Base-by-base conservation (phyloP, 2,113 vertebrate species). In the Cacatua alba region DNA sequence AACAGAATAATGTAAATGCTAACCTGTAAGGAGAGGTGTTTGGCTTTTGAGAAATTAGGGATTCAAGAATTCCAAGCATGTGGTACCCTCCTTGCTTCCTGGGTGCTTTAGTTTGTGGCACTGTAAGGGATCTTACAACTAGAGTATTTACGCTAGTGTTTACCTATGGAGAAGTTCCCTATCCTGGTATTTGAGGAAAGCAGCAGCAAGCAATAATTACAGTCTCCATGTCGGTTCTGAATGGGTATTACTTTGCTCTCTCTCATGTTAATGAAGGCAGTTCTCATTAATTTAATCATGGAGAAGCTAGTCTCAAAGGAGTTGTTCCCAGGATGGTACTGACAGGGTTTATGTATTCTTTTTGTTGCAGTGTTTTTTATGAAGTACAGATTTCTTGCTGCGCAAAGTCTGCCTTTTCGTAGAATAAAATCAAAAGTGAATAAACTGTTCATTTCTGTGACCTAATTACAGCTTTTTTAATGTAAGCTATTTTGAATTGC, bases 221-320 rank as follows among this genome's bases (percentile, higher is more conserved):
- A 41, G 78, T 75, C 51, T 71, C 29, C 4, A 0, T 48, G 39
- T 46, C 86, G 26, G 26, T 70, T 88, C 60, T 90, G 39, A 90
- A 68, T 60, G 62, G 31, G 10, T 88, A 60, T 64, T 86, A 75
- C 49, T 88, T 92, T 28, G 48, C 69, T 96, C 41, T 94, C 76
- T 39, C 70, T 92, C 80, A 49, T 68, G 86, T 76, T 91, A 94
- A 95, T 86, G 69, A 90, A 94, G 78, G 53, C 77, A 79, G 70
- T 87, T 94, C 80, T 86, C 65, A 76, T 94, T 96, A 90, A 84
- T 84, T 95, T 84, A 92, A 76, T 87, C 8, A 8, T 57, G 52
- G 60, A 79, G 74, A 69, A 87, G 44, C 65, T 72, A 24, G 31
- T 88, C 82, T 81, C 60, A 70, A 43, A 85, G 88, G 76, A 85